Conservation (phyloP, 2,113 vertebrate species). For the Mixornis gularis region DNA sequence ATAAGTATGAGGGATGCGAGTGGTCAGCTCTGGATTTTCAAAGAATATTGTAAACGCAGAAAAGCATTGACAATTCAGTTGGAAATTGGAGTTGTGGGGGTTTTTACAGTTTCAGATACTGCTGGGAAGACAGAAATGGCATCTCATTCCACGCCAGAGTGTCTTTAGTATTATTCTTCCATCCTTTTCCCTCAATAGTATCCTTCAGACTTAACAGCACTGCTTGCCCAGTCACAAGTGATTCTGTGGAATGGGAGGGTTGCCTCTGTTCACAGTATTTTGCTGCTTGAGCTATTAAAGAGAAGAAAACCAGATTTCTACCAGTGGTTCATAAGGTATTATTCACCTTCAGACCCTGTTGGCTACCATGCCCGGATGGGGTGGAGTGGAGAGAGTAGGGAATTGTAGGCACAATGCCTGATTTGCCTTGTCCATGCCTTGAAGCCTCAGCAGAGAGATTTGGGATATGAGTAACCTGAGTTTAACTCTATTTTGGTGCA, state of each 20-base stretch:
- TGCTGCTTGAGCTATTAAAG: neutral
- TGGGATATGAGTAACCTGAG: neutral
- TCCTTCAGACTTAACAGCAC: neutral
- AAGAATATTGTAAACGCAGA: neutral
- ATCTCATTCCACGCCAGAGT: neutral
- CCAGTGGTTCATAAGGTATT: neutral
- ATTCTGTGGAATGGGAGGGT: neutral
- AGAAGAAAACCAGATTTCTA: neutral
- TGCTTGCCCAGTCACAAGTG: rapidly evolving
- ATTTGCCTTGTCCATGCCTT: neutral
- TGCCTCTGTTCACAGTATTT: neutral
- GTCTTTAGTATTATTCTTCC: neutral
- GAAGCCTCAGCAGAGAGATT: neutral
- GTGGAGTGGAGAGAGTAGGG: neutral
- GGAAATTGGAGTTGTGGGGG: neutral
- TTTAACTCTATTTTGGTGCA: neutral
- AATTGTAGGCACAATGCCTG: rapidly evolving
- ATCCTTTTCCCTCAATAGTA: neutral
- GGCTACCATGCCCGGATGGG: neutral
- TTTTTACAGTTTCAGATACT: neutral
- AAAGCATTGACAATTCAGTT: neutral
- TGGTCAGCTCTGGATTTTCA: neutral
- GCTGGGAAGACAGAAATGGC: neutral
- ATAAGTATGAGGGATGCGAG: neutral
- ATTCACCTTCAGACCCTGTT: neutral